phyloP scores from a whole-genome alignment of 2,888 invertebrate genomes.

The Abrostola tripartita region DNA sequence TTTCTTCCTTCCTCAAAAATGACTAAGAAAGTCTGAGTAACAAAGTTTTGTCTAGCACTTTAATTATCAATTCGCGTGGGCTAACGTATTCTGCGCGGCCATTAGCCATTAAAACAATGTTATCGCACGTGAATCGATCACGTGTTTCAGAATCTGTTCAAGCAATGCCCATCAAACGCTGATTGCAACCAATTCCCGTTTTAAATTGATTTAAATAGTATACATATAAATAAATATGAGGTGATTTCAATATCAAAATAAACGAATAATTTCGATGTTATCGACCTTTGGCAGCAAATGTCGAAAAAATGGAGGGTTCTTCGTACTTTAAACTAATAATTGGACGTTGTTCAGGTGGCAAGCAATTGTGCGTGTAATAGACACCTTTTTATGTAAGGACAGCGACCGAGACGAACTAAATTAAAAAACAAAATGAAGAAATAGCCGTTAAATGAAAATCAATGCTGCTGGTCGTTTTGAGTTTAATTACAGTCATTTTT shows the following conservation, averaged over 20 bases:
- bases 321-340: conserved; percentile 14
- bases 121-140: conserved; percentile 43
- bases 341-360: conserved; percentile 22
- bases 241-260: not conserved
- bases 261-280: conserved; percentile 2
- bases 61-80: conserved; percentile 33
- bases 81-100: conserved; percentile 8
- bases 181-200: conserved; percentile 47
- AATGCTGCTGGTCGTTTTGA: not conserved
- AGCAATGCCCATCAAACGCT: conserved; percentile 19
- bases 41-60: conserved; percentile 26
- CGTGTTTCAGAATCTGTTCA: conserved; percentile 43
- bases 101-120: conserved; percentile 13
- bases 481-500: too few species aligned
- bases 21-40: not conserved
- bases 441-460: conserved; percentile 20
- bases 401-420: conserved; percentile 39
- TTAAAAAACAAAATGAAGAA: conserved; percentile 34
- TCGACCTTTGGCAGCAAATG: conserved; percentile 10
- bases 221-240: not conserved
- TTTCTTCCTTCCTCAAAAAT: not conserved
- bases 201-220: conserved; percentile 12
- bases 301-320: not conserved
- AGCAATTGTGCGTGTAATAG: conserved; percentile 46
- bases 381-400: conserved; percentile 37